Evolutionary conservation across 2,113 vertebrate species (phyloP), one percentile per base, ranked within the genome.

Genomic region (Rhinolophus ferrumequinum): DNA sequence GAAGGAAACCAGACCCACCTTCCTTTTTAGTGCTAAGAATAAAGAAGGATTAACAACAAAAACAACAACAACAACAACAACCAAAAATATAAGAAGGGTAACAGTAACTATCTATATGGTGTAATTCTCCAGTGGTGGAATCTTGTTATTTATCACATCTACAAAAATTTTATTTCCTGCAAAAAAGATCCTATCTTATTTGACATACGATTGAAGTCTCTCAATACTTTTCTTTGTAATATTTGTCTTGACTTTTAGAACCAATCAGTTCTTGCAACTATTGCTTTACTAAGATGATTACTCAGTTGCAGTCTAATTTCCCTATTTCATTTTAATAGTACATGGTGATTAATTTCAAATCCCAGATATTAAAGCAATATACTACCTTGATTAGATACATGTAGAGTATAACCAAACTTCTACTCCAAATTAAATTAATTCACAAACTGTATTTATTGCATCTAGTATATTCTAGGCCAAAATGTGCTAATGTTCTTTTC

Each of bases 241-340:
- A 8, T 28, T 76, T 80, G 80, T 41, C n/a, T 28, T 81, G 52
- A 80, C 52, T 91, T 90, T 91, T 30, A 94, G 54, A 92, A 95
- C 67, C 66, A 88, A 44, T 7, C 6, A 80, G 30, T 11, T 86
- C 79, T 70, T 88, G 44, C 35, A 85, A 75, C 58, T 84, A 64
- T 2, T 72, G 6, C 54, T 93, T 86, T 41, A 66, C 47, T 76
- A 72, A 76, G 64, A 69, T 41, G 85, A 64, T 18, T 26, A 47
- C 64, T 33, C 19, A 56, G n/a, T 24, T 60, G 56, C 12, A 88
- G 12, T 50, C 47, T 50, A 10, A 58, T 60, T 86, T 76, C 47
- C 66, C 76, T 62, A 85, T 79, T 89, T 91, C 62, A 75, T 75
- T 93, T 86, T 67, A 93, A 60, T 6, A 58, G 58, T 28, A 1